Percentiles rank a stretch among this genome's conserved stretches.
These are phyloP conservation scores for Julus scanicus DNA, from an alignment of 2,888 invertebrate species.

Conservation along the genomic window DNA sequence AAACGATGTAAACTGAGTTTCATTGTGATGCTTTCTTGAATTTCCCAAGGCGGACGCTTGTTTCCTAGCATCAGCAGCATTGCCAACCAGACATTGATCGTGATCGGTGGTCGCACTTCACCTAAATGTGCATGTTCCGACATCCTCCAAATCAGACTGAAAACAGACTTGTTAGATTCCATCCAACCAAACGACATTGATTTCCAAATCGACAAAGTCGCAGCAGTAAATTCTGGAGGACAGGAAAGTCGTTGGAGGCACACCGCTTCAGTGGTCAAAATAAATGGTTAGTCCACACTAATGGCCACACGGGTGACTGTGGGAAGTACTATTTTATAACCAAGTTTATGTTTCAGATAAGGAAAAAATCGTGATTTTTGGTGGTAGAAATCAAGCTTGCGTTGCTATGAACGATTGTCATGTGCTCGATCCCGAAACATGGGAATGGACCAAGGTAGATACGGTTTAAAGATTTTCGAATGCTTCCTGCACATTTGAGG, in stretches of 20 bases:
- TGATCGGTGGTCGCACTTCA: conserved; percentile 66
- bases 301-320: background rate
- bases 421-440: conserved; percentile 60
- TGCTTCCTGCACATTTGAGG: background rate
- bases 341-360: conserved; percentile 59
- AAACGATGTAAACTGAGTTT: background rate
- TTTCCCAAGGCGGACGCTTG: conserved; percentile 58
- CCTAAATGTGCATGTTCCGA: conserved; percentile 62
- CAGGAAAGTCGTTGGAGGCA: conserved; percentile 65
- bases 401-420: conserved; percentile 62
- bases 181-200: background rate
- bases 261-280: conserved; percentile 61
- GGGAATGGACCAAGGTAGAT: conserved; percentile 60
- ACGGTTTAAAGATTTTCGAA: background rate
- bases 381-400: conserved; percentile 63
- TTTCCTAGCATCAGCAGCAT: conserved; percentile 59
- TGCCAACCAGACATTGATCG: conserved; percentile 61
- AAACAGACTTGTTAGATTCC: background rate
- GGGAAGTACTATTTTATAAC: background rate
- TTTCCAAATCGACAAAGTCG: background rate
- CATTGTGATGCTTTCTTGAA: background rate
- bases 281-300: conserved; percentile 57
- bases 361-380: conserved; percentile 64
- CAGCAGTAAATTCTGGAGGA: background rate
- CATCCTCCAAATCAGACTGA: conserved; percentile 52